Conservation (phyloP, 1,140 invertebrate genomes). For the Drosophila subpulchrella region DNA sequence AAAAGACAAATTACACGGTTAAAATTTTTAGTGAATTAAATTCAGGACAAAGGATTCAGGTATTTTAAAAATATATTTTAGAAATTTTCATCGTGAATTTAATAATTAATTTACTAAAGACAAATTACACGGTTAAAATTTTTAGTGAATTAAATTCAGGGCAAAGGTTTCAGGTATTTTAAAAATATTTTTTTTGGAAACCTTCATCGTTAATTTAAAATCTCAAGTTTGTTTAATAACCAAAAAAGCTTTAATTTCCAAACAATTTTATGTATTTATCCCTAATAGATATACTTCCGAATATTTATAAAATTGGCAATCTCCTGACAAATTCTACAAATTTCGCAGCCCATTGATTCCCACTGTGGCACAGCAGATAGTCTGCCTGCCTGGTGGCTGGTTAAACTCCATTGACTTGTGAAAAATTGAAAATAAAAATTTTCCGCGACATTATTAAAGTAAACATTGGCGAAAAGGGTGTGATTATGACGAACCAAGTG, state of each 20-base stretch:
- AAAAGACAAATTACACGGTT: background rate
- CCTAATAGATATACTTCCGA: too few species aligned
- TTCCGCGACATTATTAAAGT: slow-evolving; percentile 82
- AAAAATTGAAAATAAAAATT: slow-evolving; percentile 83
- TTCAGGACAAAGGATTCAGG: too few species aligned
- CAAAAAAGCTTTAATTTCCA: background rate
- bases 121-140: too few species aligned
- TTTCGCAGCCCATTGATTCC: slow-evolving; percentile 33
- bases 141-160: too few species aligned
- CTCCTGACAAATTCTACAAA: slow-evolving; percentile 19
- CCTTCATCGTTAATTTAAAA: too few species aligned
- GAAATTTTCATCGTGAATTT: too few species aligned
- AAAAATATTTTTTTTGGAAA: too few species aligned
- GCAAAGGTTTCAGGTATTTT: too few species aligned
- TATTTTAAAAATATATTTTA: too few species aligned
- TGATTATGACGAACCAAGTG: slow-evolving; percentile 77
- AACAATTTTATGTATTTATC: background rate
- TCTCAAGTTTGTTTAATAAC: too few species aligned
- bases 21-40: too few species aligned
- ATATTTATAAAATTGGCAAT: slow-evolving; percentile 21
- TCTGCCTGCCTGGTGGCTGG: slow-evolving; percentile 47
- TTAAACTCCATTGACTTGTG: slow-evolving; percentile 79
- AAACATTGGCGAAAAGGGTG: slow-evolving; percentile 81
- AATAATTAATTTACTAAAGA: too few species aligned
- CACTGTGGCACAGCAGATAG: slow-evolving; percentile 17